phyloP scores from a whole-genome alignment of 1,140 invertebrate species.

The Apis laboriosa region DNA sequence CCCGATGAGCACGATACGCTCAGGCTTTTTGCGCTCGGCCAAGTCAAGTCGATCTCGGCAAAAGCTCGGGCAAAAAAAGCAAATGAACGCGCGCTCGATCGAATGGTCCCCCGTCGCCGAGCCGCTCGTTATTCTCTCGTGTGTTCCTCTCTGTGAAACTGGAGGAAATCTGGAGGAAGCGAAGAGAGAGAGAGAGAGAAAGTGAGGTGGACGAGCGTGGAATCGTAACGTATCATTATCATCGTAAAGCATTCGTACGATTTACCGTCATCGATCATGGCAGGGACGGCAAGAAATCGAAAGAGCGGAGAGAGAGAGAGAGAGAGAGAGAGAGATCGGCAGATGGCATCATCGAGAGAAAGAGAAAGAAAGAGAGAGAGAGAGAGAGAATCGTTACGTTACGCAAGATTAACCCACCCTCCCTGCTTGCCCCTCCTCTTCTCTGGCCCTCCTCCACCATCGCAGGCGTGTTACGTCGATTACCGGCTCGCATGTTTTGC shows the following conservation, averaged over 20 bases:
- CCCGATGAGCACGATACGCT: background rate
- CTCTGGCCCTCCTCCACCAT: background rate
- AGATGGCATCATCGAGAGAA: constrained; percentile 29
- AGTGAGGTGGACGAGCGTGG: constrained; percentile 2
- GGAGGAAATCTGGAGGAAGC: background rate
- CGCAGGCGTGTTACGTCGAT: constrained; percentile 57
- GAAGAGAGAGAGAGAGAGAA: constrained; percentile 11
- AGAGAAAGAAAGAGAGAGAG: constrained; percentile 1
- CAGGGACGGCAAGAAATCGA: constrained; percentile 35
- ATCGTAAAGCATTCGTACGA: constrained; percentile 38
- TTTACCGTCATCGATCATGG: constrained; percentile 46
- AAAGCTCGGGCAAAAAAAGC: background rate
- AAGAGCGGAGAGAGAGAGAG: constrained; percentile 33
- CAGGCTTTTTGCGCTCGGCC: background rate
- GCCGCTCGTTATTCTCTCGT: background rate
- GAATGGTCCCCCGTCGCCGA: background rate
- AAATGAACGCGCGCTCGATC: background rate
- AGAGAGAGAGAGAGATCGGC: too few relatives aligned
- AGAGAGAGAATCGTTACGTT: constrained; percentile 53
- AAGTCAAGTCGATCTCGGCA: background rate
- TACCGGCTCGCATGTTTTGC: constrained; percentile 67
- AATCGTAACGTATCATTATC: constrained; percentile 53
- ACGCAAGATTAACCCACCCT: constrained; percentile 63
- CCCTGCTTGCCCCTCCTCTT: constrained; percentile 17
- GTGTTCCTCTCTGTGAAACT: background rate